phyloP scores from a whole-genome alignment of 2,797 vertebrate species.

The Triplophysa bombifrons region DNA sequence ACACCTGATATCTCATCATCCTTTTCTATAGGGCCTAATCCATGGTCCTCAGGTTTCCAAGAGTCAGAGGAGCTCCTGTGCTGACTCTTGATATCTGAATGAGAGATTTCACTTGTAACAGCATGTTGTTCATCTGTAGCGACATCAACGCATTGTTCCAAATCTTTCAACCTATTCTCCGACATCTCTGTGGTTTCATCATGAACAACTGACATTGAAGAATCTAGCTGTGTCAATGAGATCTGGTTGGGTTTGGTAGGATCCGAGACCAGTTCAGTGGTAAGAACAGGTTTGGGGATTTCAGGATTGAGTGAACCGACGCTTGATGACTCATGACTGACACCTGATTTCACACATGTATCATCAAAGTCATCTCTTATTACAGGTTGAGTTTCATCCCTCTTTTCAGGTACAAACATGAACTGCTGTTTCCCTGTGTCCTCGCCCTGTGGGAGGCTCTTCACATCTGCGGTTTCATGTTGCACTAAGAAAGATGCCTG shows the following conservation, averaged over 20 bases:
- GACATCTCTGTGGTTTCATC: too few relatives aligned
- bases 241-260: background rate
- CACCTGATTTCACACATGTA: background rate
- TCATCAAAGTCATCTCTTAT: background rate
- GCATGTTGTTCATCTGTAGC: background rate
- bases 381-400: background rate
- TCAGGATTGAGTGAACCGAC: background rate
- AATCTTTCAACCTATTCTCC: too few relatives aligned
- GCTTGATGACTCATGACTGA: background rate
- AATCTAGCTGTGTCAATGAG: background rate
- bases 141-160: too few relatives aligned
- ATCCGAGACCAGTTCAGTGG: constrained; percentile 24
- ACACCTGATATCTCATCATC: background rate
- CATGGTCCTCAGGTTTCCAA: background rate
- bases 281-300: constrained; percentile 4
- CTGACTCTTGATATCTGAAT: too few relatives aligned
- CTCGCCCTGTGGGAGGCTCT: background rate
- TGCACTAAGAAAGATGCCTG: background rate
- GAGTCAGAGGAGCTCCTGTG: background rate
- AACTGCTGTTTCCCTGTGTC: background rate
- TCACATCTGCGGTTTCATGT: background rate
- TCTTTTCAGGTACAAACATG: background rate
- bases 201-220: background rate
- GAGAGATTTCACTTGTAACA: background rate
- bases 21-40: background rate